These are phyloP conservation scores for Myopa testacea DNA, from an alignment of 2,888 invertebrate species.

Conservation along the genomic window DNA sequence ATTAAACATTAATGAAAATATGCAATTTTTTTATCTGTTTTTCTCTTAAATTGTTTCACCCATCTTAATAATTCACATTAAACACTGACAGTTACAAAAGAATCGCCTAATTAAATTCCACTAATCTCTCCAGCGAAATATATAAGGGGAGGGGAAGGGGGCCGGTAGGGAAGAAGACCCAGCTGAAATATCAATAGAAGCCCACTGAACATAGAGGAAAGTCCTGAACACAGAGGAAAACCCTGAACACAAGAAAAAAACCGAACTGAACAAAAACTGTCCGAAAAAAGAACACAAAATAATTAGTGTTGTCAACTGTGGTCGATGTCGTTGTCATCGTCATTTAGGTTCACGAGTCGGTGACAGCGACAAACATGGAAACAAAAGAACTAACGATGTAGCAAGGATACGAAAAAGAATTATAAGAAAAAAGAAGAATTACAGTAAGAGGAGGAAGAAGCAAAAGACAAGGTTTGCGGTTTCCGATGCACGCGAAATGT, in stretches of 20 bases:
- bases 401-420: not conserved
- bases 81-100: not conserved
- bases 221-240: not conserved
- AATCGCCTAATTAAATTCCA: conserved; percentile 13
- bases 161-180: not conserved
- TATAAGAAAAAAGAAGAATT: not conserved
- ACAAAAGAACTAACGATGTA: not conserved
- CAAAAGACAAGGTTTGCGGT: not conserved
- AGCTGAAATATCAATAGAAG: not conserved
- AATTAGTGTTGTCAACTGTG: conserved; percentile 20
- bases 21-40: too few species aligned
- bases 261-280: not conserved
- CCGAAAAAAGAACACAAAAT: conserved; percentile 9
- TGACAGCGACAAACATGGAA: not conserved
- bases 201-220: not conserved
- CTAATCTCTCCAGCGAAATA: not conserved
- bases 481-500: too few species aligned
- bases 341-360: conserved; percentile 17
- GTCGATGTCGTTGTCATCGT: conserved; percentile 22
- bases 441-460: not conserved
- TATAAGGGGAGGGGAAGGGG: not conserved
- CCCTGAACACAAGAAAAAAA: not conserved
- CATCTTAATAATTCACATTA: too few species aligned
- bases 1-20: too few species aligned
- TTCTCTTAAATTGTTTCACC: too few species aligned